Percentiles rank a stretch among this genome's conserved stretches.
Evolutionary conservation across 2,797 vertebrate species (phyloP).

Genomic region (Tinamus major): DNA sequence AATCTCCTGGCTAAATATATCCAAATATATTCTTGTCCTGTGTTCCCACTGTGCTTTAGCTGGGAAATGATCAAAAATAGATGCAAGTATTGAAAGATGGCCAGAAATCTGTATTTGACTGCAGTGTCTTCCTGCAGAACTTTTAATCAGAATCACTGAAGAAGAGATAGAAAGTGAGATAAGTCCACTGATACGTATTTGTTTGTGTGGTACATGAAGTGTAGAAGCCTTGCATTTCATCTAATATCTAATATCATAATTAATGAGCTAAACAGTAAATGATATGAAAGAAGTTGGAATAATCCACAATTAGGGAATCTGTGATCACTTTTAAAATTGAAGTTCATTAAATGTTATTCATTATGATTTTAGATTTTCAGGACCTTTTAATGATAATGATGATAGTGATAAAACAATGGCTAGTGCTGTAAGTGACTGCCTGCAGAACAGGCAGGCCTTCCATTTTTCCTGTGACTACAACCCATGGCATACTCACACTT

Average conservation of each 20-base stretch:
- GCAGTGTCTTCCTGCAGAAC: background rate
- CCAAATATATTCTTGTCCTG: background rate
- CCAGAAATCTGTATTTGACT: background rate
- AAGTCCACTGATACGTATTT: background rate
- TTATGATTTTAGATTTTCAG: background rate
- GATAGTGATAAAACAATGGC: background rate
- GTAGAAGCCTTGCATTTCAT: background rate
- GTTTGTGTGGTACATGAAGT: background rate
- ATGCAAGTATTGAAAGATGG: background rate
- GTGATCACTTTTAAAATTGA: background rate
- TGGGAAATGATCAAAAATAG: slow-evolving; percentile 15
- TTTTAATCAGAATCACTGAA: background rate
- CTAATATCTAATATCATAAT: background rate
- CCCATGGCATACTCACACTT: background rate
- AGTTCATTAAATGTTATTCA: background rate
- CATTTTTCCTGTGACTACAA: background rate
- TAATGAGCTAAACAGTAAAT: background rate
- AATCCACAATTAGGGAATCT: background rate
- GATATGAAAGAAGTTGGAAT: background rate
- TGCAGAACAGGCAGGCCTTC: background rate
- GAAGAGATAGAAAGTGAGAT: background rate
- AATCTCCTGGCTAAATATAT: slow-evolving; percentile 10
- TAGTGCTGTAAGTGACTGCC: background rate
- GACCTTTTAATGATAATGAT: background rate
- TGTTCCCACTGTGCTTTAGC: slow-evolving; percentile 1